Percentiles rank a stretch among this genome's conserved stretches.
phyloP scores from a whole-genome alignment of 23 tunicate species.

The Botrylloides violaceus region DNA sequence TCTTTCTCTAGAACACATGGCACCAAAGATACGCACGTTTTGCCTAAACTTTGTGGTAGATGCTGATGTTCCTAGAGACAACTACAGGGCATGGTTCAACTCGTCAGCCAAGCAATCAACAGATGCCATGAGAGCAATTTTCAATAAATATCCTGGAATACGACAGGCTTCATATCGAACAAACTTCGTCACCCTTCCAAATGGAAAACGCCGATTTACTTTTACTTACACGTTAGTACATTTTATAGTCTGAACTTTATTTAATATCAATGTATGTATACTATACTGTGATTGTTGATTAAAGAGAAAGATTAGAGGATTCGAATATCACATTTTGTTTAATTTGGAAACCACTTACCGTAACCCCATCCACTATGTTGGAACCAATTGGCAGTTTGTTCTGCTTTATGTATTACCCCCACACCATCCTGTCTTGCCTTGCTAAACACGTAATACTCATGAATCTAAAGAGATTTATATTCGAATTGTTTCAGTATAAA shows the following conservation, averaged over 20 bases:
- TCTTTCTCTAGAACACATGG: background rate
- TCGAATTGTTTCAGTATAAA: background rate
- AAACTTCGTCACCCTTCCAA: background rate
- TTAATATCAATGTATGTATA: too few species aligned
- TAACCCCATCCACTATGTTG: too few species aligned
- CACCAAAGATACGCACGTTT: constrained; percentile 11
- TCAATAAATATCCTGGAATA: background rate
- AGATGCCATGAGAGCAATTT: background rate
- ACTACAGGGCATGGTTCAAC: background rate
- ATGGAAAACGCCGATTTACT: background rate
- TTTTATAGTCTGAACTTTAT: too few species aligned
- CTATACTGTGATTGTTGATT: too few species aligned
- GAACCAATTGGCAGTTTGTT: too few species aligned
- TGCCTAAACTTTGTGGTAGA: background rate
- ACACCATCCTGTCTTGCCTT: too few species aligned
- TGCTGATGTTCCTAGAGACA: background rate
- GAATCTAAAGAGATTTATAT: background rate
- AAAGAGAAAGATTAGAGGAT: too few species aligned
- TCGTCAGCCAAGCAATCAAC: background rate
- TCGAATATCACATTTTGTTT: too few species aligned
- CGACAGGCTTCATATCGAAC: background rate
- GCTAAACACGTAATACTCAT: too few species aligned
- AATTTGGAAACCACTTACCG: too few species aligned
- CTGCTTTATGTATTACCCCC: too few species aligned
- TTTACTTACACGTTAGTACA: background rate